A percentile compares a stretch with the other conserved stretches of the same genome.
Conservation (phyloP, 2,888 invertebrate genomes). For the Drosophila picticornis region DNA sequence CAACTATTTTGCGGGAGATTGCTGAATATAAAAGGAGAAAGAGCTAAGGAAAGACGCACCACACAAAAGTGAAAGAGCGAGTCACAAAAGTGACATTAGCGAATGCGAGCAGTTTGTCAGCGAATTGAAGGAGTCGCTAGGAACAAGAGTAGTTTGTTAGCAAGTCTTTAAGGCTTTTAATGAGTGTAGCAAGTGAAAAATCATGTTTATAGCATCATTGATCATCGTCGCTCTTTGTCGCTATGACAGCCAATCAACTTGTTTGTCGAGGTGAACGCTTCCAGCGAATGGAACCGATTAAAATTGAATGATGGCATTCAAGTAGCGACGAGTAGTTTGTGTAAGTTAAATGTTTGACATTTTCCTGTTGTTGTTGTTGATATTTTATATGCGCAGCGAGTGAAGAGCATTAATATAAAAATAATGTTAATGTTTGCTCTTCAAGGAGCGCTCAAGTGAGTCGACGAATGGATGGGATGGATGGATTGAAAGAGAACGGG, state of each 20-base stretch:
- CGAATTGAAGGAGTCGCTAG: neutral
- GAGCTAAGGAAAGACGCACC: neutral
- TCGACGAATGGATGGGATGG: constrained; percentile 4
- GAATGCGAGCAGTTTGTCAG: constrained; percentile 1
- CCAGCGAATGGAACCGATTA: constrained; percentile 41
- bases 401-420: constrained; percentile 76
- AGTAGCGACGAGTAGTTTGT: constrained; percentile 31
- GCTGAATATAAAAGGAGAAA: neutral
- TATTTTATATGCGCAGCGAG: constrained; percentile 39
- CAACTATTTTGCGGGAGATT: neutral
- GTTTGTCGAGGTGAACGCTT: constrained; percentile 10
- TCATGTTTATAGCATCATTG: neutral
- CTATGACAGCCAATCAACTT: constrained; percentile 10
- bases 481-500: neutral
- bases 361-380: constrained; percentile 18
- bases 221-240: constrained; percentile 1
- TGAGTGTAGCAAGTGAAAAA: neutral
- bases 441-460: constrained; percentile 41
- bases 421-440: constrained; percentile 77
- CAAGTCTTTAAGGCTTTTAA: neutral
- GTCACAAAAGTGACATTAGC: neutral
- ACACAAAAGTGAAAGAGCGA: neutral
- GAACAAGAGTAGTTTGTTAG: neutral
- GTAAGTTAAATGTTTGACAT: constrained; percentile 22
- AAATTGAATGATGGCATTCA: constrained; percentile 60